These are phyloP conservation scores for Lophius piscatorius DNA, from an alignment of 2,113 vertebrate species.

Conservation along the genomic window DNA sequence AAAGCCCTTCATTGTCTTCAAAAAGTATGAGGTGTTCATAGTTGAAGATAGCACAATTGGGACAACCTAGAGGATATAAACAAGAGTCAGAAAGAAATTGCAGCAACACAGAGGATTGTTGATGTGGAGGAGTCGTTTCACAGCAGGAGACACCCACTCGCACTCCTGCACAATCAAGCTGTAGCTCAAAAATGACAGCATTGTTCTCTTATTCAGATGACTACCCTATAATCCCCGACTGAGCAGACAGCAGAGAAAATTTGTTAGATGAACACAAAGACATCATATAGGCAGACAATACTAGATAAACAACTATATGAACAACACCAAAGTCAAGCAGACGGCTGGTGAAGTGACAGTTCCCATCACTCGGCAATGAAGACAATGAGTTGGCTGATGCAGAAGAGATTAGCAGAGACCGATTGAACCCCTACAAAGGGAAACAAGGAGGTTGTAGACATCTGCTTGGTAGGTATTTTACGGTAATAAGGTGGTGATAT, in stretches of 20 bases:
- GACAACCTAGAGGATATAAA: slow-evolving; percentile 1
- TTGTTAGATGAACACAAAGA: slow-evolving; percentile 15
- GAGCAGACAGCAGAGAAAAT: slow-evolving; percentile 26
- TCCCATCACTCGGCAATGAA: slow-evolving; percentile 28
- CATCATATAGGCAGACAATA: neutral
- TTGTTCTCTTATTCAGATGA: slow-evolving; percentile 27
- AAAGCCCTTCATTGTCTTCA: slow-evolving; percentile 35
- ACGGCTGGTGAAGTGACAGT: neutral
- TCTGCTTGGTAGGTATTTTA: too few species aligned
- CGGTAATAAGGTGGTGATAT: too few species aligned
- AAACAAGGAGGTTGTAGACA: neutral
- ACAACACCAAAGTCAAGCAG: slow-evolving; percentile 1
- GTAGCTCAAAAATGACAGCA: slow-evolving; percentile 36
- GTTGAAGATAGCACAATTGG: neutral
- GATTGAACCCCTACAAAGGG: too few species aligned
- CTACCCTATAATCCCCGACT: slow-evolving; percentile 47
- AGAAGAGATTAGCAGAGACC: neutral
- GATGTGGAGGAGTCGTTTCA: slow-evolving; percentile 41
- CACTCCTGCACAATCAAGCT: slow-evolving; percentile 54
- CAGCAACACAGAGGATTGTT: slow-evolving; percentile 7
- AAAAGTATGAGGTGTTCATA: slow-evolving; percentile 1
- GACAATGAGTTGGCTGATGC: slow-evolving; percentile 1
- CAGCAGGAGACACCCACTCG: slow-evolving; percentile 62
- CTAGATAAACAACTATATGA: slow-evolving; percentile 3
- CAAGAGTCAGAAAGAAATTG: neutral